Conservation (phyloP, 2,888 invertebrate genomes). For the Cheilosia vernalis region DNA sequence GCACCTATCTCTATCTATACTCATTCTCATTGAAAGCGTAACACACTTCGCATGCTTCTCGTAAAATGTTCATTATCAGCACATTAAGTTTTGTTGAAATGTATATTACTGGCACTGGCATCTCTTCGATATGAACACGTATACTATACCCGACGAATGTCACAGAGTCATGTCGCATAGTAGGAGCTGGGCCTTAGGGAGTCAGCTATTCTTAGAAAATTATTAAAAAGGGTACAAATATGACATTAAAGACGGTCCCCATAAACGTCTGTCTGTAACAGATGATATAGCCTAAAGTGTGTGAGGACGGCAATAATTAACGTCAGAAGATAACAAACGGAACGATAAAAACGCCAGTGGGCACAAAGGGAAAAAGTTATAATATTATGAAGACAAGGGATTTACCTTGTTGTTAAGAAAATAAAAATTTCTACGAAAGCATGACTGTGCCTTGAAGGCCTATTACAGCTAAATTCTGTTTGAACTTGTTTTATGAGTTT, state of each 20-base stretch:
- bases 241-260: background rate
- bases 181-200: too few species aligned
- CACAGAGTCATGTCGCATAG: background rate
- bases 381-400: background rate
- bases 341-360: background rate
- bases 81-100: constrained; percentile 3
- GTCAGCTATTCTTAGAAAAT: background rate
- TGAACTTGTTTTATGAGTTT: too few species aligned
- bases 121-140: background rate
- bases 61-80: constrained; percentile 4
- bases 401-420: background rate
- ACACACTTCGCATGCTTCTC: background rate
- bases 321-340: background rate
- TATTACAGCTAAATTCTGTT: too few species aligned
- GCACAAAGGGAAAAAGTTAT: background rate
- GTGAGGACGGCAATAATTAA: background rate
- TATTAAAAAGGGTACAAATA: constrained; percentile 17
- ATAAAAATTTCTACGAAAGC: background rate
- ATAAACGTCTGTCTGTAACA: background rate
- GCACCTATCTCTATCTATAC: background rate
- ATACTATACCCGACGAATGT: background rate
- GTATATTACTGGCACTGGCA: background rate
- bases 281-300: background rate
- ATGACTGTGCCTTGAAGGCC: too few species aligned
- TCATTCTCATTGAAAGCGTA: background rate